These are phyloP conservation scores for Drosophila varians DNA, from an alignment of 1,140 invertebrate species.

Conservation along the genomic window DNA sequence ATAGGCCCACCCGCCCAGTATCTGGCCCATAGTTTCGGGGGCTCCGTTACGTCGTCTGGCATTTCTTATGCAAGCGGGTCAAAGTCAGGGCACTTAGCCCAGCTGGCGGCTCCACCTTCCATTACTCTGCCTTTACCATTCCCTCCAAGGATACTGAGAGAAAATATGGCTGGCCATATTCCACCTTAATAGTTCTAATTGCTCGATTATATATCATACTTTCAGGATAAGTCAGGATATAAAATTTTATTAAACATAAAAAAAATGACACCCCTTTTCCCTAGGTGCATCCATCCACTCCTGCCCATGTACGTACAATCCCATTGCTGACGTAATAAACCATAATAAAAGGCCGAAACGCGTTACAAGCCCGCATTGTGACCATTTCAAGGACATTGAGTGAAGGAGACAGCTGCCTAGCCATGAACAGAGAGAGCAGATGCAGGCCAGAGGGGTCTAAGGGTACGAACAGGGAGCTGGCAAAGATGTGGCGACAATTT, in stretches of 20 bases:
- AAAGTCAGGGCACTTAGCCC: conserved; percentile 55
- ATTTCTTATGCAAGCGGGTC: conserved; percentile 70
- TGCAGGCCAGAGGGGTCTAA: not conserved
- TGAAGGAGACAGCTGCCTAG: not conserved
- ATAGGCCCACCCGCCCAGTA: not conserved
- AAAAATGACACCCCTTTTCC: not conserved
- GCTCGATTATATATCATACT: not conserved
- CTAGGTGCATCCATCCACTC: not conserved
- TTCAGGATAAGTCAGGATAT: not conserved
- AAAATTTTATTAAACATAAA: too few relatives aligned
- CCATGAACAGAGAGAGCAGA: not conserved
- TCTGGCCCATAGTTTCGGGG: not conserved
- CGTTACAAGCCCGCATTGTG: conserved; percentile 57
- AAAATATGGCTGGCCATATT: too few relatives aligned
- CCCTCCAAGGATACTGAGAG: not conserved
- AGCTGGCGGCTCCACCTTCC: conserved; percentile 30
- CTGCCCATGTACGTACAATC: conserved; percentile 8
- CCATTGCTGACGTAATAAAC: conserved; percentile 68
- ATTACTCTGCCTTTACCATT: not conserved
- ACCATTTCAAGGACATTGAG: conserved; percentile 57
- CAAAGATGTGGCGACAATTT: conserved; percentile 40
- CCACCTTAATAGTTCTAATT: not conserved
- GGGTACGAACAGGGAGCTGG: not conserved
- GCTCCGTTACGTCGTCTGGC: conserved; percentile 9
- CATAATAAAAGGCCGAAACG: conserved; percentile 56